Evolutionary conservation across 2,113 vertebrate genomes (phyloP), one percentile per base, ranked within the genome.

Genomic region (Tapirus terrestris): DNA sequence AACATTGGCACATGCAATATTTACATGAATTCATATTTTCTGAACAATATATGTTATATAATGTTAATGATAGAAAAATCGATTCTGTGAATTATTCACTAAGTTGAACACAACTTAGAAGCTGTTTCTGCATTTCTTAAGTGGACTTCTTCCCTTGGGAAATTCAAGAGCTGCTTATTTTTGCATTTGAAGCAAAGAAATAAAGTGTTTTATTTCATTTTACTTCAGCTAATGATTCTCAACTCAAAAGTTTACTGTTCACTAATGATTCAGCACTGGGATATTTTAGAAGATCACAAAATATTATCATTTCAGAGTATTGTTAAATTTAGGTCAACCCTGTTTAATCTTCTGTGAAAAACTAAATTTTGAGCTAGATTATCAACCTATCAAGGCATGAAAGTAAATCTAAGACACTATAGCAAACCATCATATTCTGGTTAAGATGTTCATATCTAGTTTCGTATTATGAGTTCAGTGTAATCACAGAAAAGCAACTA

Each of bases 151-250:
- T 95, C 48, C 68, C 79, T 92, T 91, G 61, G 45, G 67, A 95
- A 94, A 86, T 91, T 77, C 20, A 92, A 77, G 60, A 68, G 58
- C 36, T 91, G 25, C 18, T 73, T 91, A 72, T 67, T 84, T 77
- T 89, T 95, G 14, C 45, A 75, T 95, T 92, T 82, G 33, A 72
- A 91, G 39, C 68, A 89, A 83, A 89, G 33, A 96, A 84, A 81
- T 36, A 23, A 94, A 94, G 6, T 80, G 21, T 94, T 92, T 96
- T 94, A 80, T 79, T 97, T 61, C 23, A 53, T 82, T 97, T 96
- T 97, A 39, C 11, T 96, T 91, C 33, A 79, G n/a, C 33, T 89
- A 95, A 82, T 68, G n/a, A 89, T 77, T 84, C 45, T 94, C 89
- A 86, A 86, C 56, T 95, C 53, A 84, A 73, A 93, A 70, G 27